Percentiles rank a stretch among this genome's conserved stretches.
Evolutionary conservation across 2,888 invertebrate genomes (phyloP).

Genomic region (Coecobrya sp.): DNA sequence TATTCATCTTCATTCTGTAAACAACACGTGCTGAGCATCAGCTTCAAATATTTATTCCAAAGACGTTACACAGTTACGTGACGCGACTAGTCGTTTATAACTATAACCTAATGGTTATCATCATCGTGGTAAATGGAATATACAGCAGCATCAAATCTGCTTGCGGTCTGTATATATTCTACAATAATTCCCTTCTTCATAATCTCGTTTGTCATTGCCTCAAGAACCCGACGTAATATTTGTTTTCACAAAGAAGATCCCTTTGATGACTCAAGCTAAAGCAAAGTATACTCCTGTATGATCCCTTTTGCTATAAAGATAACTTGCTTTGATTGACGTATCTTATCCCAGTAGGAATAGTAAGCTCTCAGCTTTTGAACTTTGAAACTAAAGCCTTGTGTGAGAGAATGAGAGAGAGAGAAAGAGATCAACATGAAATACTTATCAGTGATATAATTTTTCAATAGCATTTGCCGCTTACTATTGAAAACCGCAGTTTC

Average conservation of each 20-base stretch:
- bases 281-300: background rate
- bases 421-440: background rate
- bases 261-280: conserved; percentile 21
- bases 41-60: conserved; percentile 54
- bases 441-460: background rate
- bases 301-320: background rate
- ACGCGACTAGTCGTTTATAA: conserved; percentile 30
- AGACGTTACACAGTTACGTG: conserved; percentile 49
- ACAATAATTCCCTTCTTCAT: background rate
- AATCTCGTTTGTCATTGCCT: conserved; percentile 28
- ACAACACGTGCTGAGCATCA: conserved; percentile 45
- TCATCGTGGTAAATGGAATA: background rate
- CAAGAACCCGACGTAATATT: background rate
- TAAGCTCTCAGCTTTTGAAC: background rate
- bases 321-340: conserved; percentile 15
- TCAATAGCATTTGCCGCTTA: no score
- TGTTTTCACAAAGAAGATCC: background rate
- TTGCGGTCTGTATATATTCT: background rate
- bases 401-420: background rate
- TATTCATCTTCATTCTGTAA: conserved; percentile 49
- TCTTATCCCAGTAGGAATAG: background rate
- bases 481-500: no score
- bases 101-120: conserved; percentile 31
- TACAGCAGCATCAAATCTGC: background rate
- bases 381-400: no score